Evolutionary conservation across 1,140 invertebrate species (phyloP).

Genomic region (Drosophila gunungcola): DNA sequence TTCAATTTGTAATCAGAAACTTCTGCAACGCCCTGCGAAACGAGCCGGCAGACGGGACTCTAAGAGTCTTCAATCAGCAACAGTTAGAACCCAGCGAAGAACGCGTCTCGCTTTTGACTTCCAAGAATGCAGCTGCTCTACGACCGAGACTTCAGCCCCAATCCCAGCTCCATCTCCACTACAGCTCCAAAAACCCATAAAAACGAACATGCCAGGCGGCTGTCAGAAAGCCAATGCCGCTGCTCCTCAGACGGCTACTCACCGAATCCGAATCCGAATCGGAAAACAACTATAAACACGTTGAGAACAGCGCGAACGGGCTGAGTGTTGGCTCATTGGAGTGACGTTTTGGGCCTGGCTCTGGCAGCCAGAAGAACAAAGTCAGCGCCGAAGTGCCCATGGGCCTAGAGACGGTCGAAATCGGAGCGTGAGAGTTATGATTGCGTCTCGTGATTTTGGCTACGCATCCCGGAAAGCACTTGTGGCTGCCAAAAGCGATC

Average conservation of each 20-base stretch:
- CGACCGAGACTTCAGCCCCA: constrained; percentile 1
- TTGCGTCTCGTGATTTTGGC: constrained; percentile 34
- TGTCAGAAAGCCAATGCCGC: constrained; percentile 70
- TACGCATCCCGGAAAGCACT: constrained; percentile 21
- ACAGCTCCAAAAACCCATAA: constrained; percentile 46
- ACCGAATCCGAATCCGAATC: constrained; percentile 9
- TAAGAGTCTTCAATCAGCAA: constrained; percentile 60
- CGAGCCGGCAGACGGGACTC: constrained; percentile 3
- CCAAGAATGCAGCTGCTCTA: constrained; percentile 68
- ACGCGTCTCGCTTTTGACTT: constrained; percentile 53
- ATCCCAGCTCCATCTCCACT: background rate
- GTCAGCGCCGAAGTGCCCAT: constrained; percentile 61
- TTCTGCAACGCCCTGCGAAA: constrained; percentile 69
- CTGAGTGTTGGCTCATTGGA: constrained; percentile 62
- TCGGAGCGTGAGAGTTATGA: constrained; percentile 59
- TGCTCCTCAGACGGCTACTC: constrained; percentile 71
- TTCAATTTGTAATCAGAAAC: constrained; percentile 79
- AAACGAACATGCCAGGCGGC: constrained; percentile 75
- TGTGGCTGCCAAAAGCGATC: constrained; percentile 24
- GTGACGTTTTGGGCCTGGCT: constrained; percentile 73
- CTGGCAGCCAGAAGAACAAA: constrained; percentile 69
- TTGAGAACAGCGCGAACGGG: constrained; percentile 39
- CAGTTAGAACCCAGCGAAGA: constrained; percentile 46
- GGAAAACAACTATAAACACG: constrained; percentile 31
- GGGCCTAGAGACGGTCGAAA: constrained; percentile 66